Base-by-base conservation (phyloP, 2,797 vertebrate species). In the Morelia viridis region DNA sequence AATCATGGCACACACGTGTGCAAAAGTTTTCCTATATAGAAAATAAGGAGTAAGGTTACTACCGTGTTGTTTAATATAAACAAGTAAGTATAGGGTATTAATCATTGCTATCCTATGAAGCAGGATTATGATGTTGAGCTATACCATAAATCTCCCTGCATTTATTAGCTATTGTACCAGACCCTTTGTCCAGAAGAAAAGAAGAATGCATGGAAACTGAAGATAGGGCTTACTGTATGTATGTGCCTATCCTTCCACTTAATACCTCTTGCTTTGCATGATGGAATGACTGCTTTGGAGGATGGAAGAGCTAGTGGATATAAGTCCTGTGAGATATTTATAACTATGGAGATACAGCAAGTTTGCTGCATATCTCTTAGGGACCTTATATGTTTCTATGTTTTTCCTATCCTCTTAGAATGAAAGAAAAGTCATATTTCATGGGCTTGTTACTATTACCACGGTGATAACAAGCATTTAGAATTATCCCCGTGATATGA, bases 401-500 rank as follows among this genome's bases (percentile, higher is more conserved):
- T 65, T 65, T 24, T 24, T 5, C 15, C 22, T 46, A 68, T 22
- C 11, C 9, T 3, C 26, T 46, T 19, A 56, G 28, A 91, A 88
- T 28, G 11, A 50, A 88, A 46, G 61, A 61, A 5, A 46, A 60
- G 11, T 53, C 24, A 86, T 58, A 94, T 93, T 61, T 65, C 89
- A 41, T 88, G 0, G 0, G 85, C 90, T 90, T 90, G 92, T 80
- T 89, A 80, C 53, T 90, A 76, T 6, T 93, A 2, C 0, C 90
- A 96, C 19, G 17, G 11, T 53, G 88, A 94, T 94, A 92, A 12
- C 88, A 61, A 61, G 91, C 60, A 88, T 94, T 93, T 93, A 93
- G 92, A 89, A 92, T 92, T 93, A 76, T 93, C 92, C 87, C 89
- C 0, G 0, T 94, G 94, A 61, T 8, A 91, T 88, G 90, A 93